phyloP scores from a whole-genome alignment of 2,113 vertebrate species.

The Aramus guarauna region DNA sequence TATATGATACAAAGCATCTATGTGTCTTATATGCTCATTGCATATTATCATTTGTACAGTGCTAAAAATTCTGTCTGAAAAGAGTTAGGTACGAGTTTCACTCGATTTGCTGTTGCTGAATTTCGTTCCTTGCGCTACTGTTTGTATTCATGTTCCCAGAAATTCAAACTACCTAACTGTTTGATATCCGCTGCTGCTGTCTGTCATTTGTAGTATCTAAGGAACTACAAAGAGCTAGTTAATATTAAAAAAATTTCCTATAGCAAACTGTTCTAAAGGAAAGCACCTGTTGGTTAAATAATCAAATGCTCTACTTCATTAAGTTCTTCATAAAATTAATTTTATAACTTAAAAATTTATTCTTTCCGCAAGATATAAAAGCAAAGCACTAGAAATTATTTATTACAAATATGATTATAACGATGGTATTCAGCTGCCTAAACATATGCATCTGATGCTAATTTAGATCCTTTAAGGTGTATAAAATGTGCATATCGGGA shows the following conservation, averaged over 20 bases:
- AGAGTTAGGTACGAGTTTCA: neutral
- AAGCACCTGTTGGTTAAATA: neutral
- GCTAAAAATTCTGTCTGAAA: neutral
- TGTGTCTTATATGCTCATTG: neutral
- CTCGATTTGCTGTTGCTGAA: neutral
- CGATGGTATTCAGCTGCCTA: neutral
- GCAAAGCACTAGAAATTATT: neutral
- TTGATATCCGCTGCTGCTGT: neutral
- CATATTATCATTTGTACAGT: neutral
- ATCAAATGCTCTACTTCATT: neutral
- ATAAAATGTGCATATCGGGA: neutral
- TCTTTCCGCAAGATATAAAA: neutral
- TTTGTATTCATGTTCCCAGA: neutral
- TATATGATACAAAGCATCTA: neutral
- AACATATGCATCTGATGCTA: neutral
- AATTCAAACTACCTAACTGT: neutral
- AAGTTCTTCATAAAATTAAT: neutral
- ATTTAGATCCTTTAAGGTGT: neutral
- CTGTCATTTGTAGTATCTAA: neutral
- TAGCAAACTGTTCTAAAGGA: neutral
- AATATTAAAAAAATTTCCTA: neutral
- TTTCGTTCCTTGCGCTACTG: neutral
- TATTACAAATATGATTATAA: neutral
- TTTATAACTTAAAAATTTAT: neutral
- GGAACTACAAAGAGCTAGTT: neutral